A percentile compares a stretch with the other conserved stretches of the same genome.
These are phyloP conservation scores for Molanna angustata DNA, from an alignment of 2,888 invertebrate species.

Conservation along the genomic window DNA sequence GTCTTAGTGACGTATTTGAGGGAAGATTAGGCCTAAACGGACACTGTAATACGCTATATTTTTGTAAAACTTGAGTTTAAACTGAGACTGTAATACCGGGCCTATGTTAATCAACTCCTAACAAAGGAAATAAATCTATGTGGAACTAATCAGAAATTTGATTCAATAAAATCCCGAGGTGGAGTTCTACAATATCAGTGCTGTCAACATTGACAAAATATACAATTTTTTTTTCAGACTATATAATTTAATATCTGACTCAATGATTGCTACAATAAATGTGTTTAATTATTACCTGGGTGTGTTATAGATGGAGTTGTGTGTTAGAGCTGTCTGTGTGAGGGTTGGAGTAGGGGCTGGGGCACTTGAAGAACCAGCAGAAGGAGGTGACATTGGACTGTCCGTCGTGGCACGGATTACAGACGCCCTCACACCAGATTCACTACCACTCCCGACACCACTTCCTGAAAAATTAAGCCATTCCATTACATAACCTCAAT, in stretches of 20 bases:
- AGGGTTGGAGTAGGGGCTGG: slow-evolving; percentile 36
- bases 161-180: neutral
- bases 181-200: neutral
- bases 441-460: slow-evolving; percentile 32
- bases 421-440: slow-evolving; percentile 45
- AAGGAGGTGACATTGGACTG: slow-evolving; percentile 81
- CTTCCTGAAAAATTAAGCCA: too few relatives aligned
- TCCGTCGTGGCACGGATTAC: slow-evolving; percentile 74
- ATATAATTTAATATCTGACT: too few relatives aligned
- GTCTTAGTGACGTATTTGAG: too few relatives aligned
- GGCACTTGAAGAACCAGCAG: slow-evolving; percentile 42
- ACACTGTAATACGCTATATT: too few relatives aligned
- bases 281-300: slow-evolving; percentile 18
- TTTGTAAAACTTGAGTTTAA: too few relatives aligned
- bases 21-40: too few relatives aligned
- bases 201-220: neutral
- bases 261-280: neutral
- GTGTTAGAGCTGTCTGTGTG: slow-evolving; percentile 44
- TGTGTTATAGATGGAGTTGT: slow-evolving; percentile 36
- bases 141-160: neutral
- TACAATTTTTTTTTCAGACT: too few relatives aligned
- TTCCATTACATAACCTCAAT: too few relatives aligned
- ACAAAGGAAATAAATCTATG: too few relatives aligned
- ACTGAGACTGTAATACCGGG: too few relatives aligned
- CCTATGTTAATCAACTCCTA: too few relatives aligned